Evolutionary conservation across 1,140 invertebrate species (phyloP), one percentile per base, ranked within the genome.

Genomic region (Triops longicaudatus): DNA sequence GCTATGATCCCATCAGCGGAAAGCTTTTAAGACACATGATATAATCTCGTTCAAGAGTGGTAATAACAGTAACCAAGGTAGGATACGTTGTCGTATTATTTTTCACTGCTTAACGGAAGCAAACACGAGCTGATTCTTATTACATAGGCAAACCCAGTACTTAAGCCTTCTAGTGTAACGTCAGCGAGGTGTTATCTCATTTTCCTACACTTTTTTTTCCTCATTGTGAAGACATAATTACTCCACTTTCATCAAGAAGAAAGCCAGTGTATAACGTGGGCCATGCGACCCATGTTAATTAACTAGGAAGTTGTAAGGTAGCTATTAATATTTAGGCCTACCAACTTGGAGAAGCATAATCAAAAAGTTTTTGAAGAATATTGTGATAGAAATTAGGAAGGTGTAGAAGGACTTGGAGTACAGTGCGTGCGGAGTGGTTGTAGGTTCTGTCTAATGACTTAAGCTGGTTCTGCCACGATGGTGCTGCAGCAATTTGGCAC

Each of bases 111-210:
- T 63, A 37, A 22, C 50, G 50, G 50, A 22, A 22, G 50, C 50
- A 63, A n/a, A 63, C 50, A 22, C 50, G 50, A 63, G 50, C 50
- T 63, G 50, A 63, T 63, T 63, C 50, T n/a, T 63, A 63, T 63
- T 63, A 63, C 17, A 17, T 10, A 17, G 17, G 14, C 50, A 63
- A 12, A 63, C 50, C 50, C 50, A 10, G 17, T 63, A 63, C 50
- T 63, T 63, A 63, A 1, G 14, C 50, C 22, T 63, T 63, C n/a
- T 63, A 14, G 3, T 22, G 17, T 63, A n/a, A n/a, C 14, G 50
- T 63, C 50, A 17, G 50, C 22, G 44, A 63, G 44, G 3, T 63
- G 17, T 22, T 63, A 63, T 63, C 50, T 63, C 50, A 63, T 17
- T 63, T 63, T 63, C 50, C 2, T 7, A 7, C 7, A 37, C 31